A percentile compares a stretch with the other conserved stretches of the same genome.
phyloP scores from a whole-genome alignment of 2,113 vertebrate genomes.

The Monarcha castaneiventris region DNA sequence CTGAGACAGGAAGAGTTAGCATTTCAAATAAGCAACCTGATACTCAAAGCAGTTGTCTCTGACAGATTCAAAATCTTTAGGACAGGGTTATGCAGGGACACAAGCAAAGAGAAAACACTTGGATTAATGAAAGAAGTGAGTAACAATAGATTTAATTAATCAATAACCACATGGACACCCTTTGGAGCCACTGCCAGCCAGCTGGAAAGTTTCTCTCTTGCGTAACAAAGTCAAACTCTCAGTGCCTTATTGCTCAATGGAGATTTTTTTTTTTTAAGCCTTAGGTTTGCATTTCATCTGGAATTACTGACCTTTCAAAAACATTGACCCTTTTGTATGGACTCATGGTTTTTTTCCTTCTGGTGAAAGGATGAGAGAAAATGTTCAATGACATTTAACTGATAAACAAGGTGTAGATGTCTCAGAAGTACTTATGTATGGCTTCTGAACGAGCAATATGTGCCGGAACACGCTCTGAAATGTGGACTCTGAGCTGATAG shows the following conservation, averaged over 20 bases:
- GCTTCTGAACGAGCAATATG: not conserved
- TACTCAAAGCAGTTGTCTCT: not conserved
- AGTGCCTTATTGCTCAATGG: constrained; percentile 48
- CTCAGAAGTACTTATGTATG: not conserved
- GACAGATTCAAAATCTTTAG: not conserved
- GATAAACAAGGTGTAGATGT: not conserved
- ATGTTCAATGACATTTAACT: constrained; percentile 17
- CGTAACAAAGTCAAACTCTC: constrained; percentile 51
- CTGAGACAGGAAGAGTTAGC: not conserved
- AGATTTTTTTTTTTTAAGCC: not conserved
- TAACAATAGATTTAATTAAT: constrained; percentile 65
- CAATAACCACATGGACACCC: constrained; percentile 40
- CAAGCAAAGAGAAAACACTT: constrained; percentile 23
- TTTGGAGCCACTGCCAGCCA: constrained; percentile 51
- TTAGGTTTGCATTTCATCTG: constrained; percentile 45
- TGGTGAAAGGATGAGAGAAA: constrained; percentile 29
- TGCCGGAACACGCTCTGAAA: not conserved
- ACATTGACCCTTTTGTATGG: constrained; percentile 23
- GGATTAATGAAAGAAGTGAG: constrained; percentile 56
- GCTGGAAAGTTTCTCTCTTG: constrained; percentile 62
- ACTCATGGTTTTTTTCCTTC: not conserved
- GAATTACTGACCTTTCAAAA: constrained; percentile 52
- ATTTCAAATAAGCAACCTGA: constrained; percentile 21
- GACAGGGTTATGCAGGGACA: constrained; percentile 35
- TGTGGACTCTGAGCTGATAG: not conserved